Evolutionary conservation across 92 coral and sea anemone genomes (phyloP), one percentile per base, ranked within the genome.

Genomic region (Epizoanthus scotinus): DNA sequence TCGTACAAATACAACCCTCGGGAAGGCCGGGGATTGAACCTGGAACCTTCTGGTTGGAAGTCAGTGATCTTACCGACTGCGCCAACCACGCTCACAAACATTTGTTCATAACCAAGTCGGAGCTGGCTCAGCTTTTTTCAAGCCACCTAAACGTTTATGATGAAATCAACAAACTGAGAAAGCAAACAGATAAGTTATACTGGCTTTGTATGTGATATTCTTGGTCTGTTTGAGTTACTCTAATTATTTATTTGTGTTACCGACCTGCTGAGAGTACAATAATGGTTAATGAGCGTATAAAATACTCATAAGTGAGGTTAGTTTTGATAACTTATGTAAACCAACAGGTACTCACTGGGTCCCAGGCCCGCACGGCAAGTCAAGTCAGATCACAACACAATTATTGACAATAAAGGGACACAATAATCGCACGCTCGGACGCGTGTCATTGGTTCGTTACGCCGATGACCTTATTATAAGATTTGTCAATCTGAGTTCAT

Each of bases 401-500:
- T 58, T 75, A 75, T 75, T 75, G 81, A 75, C 81, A 42, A 38
- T 75, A 75, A 66, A 34, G 68, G 81, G 59, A 40, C 24, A 75
- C 61, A 58, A 58, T 21, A n/a, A 52, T 38, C 66, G 47, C 26
- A 9, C 38, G 81, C 81, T 36, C 71, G 72, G 63, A 56, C 49
- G 78, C 57, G 56, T 54, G 81, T 55, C 65, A 88, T 88, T 88
- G 91, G 91, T 50, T 71, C 70, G 64, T 78, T 85, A 8, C 29
- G 85, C 58, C 40, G 89, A 88, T 88, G 91, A 88, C 79, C 86
- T 88, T 85, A 88, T 77, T 71, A 28, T 42, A 49, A 88, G 67
- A 75, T 88, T 68, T 78, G 54, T 54, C 91, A 88, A 57, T 88
- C 91, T 88, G 89, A 88, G 91, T 88, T 88, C 83, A 88, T 88